Evolutionary conservation across 2,113 vertebrate genomes (phyloP).

Genomic region (Pelobates fuscus): DNA sequence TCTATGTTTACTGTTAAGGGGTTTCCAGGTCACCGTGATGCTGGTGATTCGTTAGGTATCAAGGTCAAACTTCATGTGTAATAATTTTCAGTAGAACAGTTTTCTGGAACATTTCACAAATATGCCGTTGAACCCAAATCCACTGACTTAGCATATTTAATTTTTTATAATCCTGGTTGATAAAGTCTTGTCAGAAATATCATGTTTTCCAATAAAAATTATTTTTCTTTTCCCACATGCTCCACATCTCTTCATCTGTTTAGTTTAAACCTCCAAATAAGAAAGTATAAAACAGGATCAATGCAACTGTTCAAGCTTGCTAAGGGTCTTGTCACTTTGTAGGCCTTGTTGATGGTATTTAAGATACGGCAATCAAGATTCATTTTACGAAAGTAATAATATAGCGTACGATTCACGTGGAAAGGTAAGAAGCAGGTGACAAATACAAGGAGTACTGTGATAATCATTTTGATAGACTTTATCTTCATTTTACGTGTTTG

Average conservation of each 20-base stretch:
- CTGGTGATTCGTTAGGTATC: too few relatives aligned
- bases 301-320: conserved; percentile 93
- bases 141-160: too few relatives aligned
- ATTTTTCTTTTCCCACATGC: too few relatives aligned
- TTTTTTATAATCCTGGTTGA: too few relatives aligned
- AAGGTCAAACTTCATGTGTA: too few relatives aligned
- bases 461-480: conserved; percentile 93
- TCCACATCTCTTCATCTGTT: neutral
- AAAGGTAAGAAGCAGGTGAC: conserved; percentile 92
- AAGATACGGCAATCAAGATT: conserved; percentile 79
- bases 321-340: conserved; percentile 88
- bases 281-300: conserved; percentile 92
- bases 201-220: too few relatives aligned
- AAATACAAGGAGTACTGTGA: conserved; percentile 84
- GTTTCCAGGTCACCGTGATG: too few relatives aligned
- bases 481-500: conserved; percentile 75
- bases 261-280: conserved; percentile 69
- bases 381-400: conserved; percentile 85
- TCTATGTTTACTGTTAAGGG: too few relatives aligned
- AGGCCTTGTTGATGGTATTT: conserved; percentile 81
- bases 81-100: too few relatives aligned
- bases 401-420: conserved; percentile 88
- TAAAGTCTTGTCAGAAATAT: too few relatives aligned
- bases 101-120: too few relatives aligned
- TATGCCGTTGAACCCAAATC: too few relatives aligned